Conservation (phyloP, 37 sponge, comb jelly and placozoan genomes). For the Dysidea cf. avara region DNA sequence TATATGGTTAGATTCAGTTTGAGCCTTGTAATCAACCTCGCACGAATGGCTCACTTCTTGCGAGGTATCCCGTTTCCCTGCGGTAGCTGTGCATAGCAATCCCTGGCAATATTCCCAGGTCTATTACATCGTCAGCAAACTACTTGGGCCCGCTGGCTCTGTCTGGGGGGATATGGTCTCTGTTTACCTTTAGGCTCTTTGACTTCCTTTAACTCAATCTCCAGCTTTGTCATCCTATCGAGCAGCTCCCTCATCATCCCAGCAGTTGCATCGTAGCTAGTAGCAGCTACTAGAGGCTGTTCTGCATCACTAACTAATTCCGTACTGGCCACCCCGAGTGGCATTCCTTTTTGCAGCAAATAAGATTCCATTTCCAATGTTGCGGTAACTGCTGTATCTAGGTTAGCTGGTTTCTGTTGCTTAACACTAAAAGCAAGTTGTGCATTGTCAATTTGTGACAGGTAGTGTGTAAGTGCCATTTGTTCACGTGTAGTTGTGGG, state of each 20-base stretch:
- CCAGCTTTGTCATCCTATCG: background rate
- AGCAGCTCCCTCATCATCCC: too few species aligned
- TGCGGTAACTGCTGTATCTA: conserved; percentile 10
- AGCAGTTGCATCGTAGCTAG: background rate
- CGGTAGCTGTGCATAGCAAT: background rate
- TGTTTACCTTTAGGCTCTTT: background rate
- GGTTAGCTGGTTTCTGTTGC: background rate
- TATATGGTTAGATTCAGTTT: background rate
- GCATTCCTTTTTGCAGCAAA: background rate
- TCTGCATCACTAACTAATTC: background rate
- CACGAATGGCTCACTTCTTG: background rate
- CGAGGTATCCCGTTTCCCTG: background rate
- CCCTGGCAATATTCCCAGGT: background rate
- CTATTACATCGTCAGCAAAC: background rate
- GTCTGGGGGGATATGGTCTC: background rate
- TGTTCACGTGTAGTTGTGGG: conserved; percentile 15
- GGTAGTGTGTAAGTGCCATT: conserved; percentile 10
- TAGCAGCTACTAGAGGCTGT: background rate
- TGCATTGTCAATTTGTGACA: background rate
- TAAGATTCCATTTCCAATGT: conserved; percentile 11
- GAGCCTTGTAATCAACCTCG: background rate
- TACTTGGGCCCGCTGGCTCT: background rate
- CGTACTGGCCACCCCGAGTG: background rate
- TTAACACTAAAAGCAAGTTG: conserved; percentile 15
- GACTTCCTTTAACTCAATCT: background rate